These are phyloP conservation scores for Pseudomugil gertrudae DNA, from an alignment of 2,797 vertebrate genomes.

Conservation along the genomic window DNA sequence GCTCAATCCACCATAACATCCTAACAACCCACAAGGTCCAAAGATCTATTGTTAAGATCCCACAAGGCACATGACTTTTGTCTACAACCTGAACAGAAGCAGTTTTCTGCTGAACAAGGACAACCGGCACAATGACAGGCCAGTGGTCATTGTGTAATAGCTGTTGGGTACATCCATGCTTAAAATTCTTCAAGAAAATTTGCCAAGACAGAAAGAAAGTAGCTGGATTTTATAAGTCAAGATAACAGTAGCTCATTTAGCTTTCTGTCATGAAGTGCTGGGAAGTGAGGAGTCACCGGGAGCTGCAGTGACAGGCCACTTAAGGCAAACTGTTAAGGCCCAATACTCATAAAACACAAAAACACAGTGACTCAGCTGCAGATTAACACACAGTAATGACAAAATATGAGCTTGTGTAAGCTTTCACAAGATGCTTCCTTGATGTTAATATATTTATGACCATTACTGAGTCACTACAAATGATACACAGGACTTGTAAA, in stretches of 20 bases:
- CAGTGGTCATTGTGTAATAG: background rate
- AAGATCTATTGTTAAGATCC: background rate
- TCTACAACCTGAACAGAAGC: no score
- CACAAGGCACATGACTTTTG: no score
- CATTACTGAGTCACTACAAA: background rate
- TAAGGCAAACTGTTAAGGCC: slow-evolving; percentile 27
- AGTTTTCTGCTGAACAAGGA: background rate
- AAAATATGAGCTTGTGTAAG: slow-evolving; percentile 31
- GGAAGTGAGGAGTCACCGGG: slow-evolving; percentile 21
- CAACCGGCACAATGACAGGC: background rate
- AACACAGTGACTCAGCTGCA: slow-evolving; percentile 52
- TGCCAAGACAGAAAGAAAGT: background rate
- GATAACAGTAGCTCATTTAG: slow-evolving; percentile 22
- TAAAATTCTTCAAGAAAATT: background rate
- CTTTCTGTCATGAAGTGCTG: slow-evolving; percentile 13
- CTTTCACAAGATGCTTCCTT: slow-evolving; percentile 23
- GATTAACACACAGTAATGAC: slow-evolving; percentile 36
- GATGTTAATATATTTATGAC: slow-evolving; percentile 1
- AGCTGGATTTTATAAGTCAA: background rate
- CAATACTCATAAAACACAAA: slow-evolving; percentile 31
- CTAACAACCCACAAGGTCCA: background rate
- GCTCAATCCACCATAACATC: background rate
- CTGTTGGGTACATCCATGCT: background rate
- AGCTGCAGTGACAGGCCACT: slow-evolving; percentile 25
- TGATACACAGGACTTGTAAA: background rate